These are phyloP conservation scores for Eurypyga helias DNA, from an alignment of 2,113 vertebrate genomes.

Conservation along the genomic window DNA sequence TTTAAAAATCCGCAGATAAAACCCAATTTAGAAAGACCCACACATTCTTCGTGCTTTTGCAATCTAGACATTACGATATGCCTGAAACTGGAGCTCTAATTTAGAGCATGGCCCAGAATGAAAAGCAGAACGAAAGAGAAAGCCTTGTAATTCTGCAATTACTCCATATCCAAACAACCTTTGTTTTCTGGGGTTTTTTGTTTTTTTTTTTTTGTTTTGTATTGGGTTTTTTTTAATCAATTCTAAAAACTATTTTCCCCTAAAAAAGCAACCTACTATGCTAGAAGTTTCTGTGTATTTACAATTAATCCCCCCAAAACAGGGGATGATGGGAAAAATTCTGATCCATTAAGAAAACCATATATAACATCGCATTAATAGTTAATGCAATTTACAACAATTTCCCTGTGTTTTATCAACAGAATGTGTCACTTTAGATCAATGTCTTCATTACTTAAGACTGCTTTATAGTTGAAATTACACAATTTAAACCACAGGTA, in stretches of 20 bases:
- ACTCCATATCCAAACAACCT: not conserved
- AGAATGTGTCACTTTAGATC: not conserved
- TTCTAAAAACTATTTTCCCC: not conserved
- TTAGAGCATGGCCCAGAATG: conserved; percentile 26
- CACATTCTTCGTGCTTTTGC: not conserved
- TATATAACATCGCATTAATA: conserved; percentile 30
- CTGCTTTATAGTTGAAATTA: conserved; percentile 1
- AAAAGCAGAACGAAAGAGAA: not conserved
- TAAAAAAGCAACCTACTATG: not conserved
- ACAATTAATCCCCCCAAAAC: conserved; percentile 39
- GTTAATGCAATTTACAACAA: conserved; percentile 45
- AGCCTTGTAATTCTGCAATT: not conserved
- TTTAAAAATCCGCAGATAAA: not conserved
- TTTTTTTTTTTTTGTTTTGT: too few species aligned
- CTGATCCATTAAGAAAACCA: not conserved
- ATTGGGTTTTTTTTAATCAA: not conserved
- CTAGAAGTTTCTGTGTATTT: not conserved
- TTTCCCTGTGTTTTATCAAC: conserved; percentile 18
- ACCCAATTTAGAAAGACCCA: not conserved
- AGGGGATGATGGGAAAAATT: not conserved
- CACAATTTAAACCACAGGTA: conserved; percentile 21
- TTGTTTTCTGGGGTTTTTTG: not conserved
- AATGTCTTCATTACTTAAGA: conserved; percentile 10
- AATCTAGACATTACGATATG: not conserved
- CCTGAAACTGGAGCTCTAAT: conserved; percentile 52